Conservation (phyloP, 92 coral and sea anemone genomes). For the Phenganax subtilis region DNA sequence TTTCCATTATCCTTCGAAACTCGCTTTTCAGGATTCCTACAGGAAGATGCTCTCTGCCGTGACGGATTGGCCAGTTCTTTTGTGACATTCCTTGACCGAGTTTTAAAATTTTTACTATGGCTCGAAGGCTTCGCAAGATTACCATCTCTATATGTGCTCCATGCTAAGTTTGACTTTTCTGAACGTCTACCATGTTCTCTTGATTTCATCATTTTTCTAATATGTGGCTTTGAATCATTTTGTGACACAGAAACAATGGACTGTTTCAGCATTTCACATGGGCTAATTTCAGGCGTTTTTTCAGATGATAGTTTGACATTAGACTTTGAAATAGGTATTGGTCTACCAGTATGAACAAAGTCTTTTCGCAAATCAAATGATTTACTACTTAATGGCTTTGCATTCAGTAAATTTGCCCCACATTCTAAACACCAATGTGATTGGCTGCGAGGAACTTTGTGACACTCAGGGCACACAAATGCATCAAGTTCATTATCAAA, state of each 20-base stretch:
- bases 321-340: conserved; percentile 19
- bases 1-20: background rate
- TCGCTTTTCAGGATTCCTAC: conserved; percentile 1
- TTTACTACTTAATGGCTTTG: conserved; percentile 42
- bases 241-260: background rate
- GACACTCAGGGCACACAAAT: conserved; percentile 61
- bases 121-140: conserved; percentile 82
- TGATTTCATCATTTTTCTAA: background rate
- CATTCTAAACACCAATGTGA: conserved; percentile 97
- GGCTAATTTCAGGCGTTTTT: background rate
- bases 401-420: conserved; percentile 63
- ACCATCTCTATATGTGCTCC: conserved; percentile 69
- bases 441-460: conserved; percentile 58
- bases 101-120: conserved; percentile 30
- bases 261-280: background rate
- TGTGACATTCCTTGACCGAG: conserved; percentile 18
- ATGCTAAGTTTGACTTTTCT: conserved; percentile 79
- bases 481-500: conserved; percentile 34
- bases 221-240: background rate
- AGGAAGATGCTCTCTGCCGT: conserved; percentile 19
- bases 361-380: background rate
- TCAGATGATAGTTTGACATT: background rate
- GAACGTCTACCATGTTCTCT: conserved; percentile 75
- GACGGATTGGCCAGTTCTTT: background rate
- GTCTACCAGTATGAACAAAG: too few species aligned